Evolutionary conservation across 2,888 invertebrate species (phyloP), one percentile per base, ranked within the genome.

Genomic region (Adineta ricciae): DNA sequence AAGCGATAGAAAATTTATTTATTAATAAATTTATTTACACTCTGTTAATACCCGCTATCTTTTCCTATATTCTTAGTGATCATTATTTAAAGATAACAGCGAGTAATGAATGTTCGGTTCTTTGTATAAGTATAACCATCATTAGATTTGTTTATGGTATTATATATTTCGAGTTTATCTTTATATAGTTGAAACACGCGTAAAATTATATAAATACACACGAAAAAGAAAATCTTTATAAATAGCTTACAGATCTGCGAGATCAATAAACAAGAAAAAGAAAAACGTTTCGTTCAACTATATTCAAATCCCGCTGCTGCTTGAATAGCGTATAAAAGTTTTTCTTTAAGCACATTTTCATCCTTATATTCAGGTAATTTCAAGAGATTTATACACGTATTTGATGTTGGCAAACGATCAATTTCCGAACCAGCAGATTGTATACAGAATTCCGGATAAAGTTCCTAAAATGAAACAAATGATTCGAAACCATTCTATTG

Each of bases 311-410:
- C 98, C 78, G 96, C 94, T 88, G 95, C 96, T 86, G 97, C 94
- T 91, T 96, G 95, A 88, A 98, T 95, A 82, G 97, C 97, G 89
- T 96, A 96, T 19, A 96, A 91, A 86, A 98, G 92, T 90, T 96
- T 96, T 88, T 94, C 94, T 64, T 93, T 93, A 88, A 98, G 92
- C 85, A 93, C 92, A 85, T 93, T 93, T 88, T 94, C 94, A 83
- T 94, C 94, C 87, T 93, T 92, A 90, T 96, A 96, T 89, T 96
- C 94, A 0, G 98, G 98, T 88, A 99, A 92, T 91, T 98, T 98
- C 86, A 99, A 92, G 87, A 99, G 92, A 92, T 99, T 98, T 94
- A 99, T 95, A 90, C 98, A 99, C 8, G 99, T 99, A 90, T 96
- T 96, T 16, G 98, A 95, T 21, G 97, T 96, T 0, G 98, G 98